Conservation (phyloP, 1,140 invertebrate species). For the Diuraphis noxia region DNA sequence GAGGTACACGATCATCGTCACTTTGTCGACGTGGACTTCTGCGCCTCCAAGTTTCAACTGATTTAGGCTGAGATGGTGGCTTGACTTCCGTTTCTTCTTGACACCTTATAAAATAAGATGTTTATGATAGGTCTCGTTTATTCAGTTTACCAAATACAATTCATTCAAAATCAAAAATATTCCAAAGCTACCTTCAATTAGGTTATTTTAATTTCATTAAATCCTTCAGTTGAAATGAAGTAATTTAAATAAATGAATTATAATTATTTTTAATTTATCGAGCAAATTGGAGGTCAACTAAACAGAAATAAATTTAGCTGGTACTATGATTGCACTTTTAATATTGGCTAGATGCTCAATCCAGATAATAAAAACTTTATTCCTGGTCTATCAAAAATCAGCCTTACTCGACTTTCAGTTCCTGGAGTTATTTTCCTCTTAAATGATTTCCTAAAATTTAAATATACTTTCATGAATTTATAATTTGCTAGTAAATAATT, state of each 20-base stretch:
- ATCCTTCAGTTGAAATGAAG: no score
- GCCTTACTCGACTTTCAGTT: background rate
- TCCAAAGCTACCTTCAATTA: background rate
- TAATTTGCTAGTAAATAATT: no score
- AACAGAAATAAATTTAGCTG: background rate
- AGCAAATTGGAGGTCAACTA: conserved; percentile 37
- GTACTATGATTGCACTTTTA: conserved; percentile 12
- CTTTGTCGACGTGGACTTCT: conserved; percentile 32
- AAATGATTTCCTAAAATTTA: no score
- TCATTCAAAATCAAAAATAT: background rate
- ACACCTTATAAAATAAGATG: background rate
- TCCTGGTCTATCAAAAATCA: conserved; percentile 41
- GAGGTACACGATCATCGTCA: background rate
- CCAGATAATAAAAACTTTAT: conserved; percentile 34
- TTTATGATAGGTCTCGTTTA: background rate
- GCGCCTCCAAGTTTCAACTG: conserved; percentile 46
- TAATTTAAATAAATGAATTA: background rate
- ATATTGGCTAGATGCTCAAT: conserved; percentile 40
- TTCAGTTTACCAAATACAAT: background rate
- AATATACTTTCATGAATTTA: no score
- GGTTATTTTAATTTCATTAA: background rate
- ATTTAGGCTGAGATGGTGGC: background rate
- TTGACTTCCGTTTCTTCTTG: conserved; percentile 20
- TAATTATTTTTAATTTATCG: background rate
- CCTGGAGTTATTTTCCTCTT: no score